phyloP scores from a whole-genome alignment of 2,888 invertebrate genomes.

The Papilio demoleus region DNA sequence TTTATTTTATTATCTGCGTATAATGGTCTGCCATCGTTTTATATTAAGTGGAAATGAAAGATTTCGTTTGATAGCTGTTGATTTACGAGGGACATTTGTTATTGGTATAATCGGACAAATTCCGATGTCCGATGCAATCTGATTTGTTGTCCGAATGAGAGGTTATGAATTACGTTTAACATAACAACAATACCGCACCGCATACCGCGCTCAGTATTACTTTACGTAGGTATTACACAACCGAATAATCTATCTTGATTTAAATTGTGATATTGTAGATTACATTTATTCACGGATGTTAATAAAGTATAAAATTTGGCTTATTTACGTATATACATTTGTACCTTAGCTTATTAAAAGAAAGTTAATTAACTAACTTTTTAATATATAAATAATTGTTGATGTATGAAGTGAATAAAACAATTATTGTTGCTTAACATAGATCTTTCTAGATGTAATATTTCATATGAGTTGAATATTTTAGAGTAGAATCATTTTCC shows the following conservation, averaged over 20 bases:
- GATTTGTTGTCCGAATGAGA: constrained; percentile 27
- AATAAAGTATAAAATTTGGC: neutral
- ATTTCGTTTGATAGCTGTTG: constrained; percentile 36
- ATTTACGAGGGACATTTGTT: constrained; percentile 38
- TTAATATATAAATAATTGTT: neutral
- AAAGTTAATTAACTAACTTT: neutral
- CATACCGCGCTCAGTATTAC: constrained; percentile 3
- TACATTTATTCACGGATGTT: neutral
- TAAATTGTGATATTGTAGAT: neutral
- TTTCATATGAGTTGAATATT: no score
- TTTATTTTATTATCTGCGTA: constrained; percentile 17
- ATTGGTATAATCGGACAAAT: constrained; percentile 39
- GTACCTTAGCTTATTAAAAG: neutral
- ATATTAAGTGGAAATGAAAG: constrained; percentile 34
- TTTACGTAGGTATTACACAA: constrained; percentile 5
- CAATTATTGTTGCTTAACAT: no score
- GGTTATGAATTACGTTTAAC: constrained; percentile 31
- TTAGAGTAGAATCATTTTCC: no score
- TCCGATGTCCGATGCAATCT: constrained; percentile 28
- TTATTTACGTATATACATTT: no score
- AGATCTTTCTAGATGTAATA: no score
- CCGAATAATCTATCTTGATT: neutral
- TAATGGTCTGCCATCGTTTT: constrained; percentile 12
- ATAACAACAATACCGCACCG: constrained; percentile 33
- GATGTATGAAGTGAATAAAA: neutral